These are phyloP conservation scores for Micrasema minimum DNA, from an alignment of 1,140 invertebrate species.

Conservation along the genomic window DNA sequence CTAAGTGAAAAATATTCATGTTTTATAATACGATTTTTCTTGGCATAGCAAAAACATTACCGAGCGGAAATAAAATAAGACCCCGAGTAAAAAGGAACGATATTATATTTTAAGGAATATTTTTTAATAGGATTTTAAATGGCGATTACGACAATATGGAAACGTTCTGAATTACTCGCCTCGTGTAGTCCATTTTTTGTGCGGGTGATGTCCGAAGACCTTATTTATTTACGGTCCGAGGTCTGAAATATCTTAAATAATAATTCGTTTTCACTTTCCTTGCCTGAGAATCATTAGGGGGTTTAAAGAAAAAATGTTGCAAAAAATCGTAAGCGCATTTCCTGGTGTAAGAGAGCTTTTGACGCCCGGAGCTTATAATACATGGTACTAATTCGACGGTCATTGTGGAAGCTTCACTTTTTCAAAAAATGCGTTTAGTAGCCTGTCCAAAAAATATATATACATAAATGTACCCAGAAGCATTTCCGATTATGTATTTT, in stretches of 20 bases:
- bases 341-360: slow-evolving; percentile 33
- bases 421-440: too few relatives aligned
- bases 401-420: slow-evolving; percentile 1
- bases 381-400: slow-evolving; percentile 17
- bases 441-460: too few relatives aligned
- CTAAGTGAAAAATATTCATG: not conserved
- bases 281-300: slow-evolving; percentile 30
- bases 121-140: too few relatives aligned
- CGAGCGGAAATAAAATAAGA: too few relatives aligned
- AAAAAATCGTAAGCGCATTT: slow-evolving; percentile 40
- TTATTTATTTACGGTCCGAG: slow-evolving; percentile 50
- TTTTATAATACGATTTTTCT: too few relatives aligned
- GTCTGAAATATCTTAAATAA: slow-evolving; percentile 30
- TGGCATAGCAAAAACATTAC: too few relatives aligned
- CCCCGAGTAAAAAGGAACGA: too few relatives aligned
- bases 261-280: slow-evolving; percentile 51
- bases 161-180: not conserved
- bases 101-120: too few relatives aligned
- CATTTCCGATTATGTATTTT: too few relatives aligned
- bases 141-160: too few relatives aligned
- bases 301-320: slow-evolving; percentile 16
- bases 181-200: slow-evolving; percentile 8
- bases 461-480: too few relatives aligned
- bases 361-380: slow-evolving; percentile 14
- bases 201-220: slow-evolving; percentile 34